Conservation (phyloP, 2,888 invertebrate species). For the Eupithecia exiguata region DNA sequence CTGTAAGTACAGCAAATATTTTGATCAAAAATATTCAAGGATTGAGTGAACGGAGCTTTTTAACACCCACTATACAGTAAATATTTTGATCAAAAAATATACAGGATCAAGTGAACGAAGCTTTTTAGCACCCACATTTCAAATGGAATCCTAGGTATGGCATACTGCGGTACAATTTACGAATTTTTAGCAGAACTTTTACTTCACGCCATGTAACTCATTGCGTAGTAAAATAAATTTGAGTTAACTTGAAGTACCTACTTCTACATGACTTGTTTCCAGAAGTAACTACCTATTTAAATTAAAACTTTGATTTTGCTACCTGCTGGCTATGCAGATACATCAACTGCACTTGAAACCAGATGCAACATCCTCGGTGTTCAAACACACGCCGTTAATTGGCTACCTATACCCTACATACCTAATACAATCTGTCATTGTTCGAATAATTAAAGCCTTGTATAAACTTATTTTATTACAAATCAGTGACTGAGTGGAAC, state of each 20-base stretch:
- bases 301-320: not conserved
- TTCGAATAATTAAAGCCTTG: not conserved
- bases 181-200: too few relatives aligned
- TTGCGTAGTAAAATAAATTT: too few relatives aligned
- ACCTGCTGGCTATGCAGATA: not conserved
- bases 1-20: not conserved
- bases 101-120: too few relatives aligned
- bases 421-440: not conserved
- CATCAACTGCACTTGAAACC: not conserved
- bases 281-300: not conserved
- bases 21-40: not conserved
- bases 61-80: too few relatives aligned
- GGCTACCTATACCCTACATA: too few relatives aligned
- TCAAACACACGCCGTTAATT: not conserved
- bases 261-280: not conserved
- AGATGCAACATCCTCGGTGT: not conserved
- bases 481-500: too few relatives aligned
- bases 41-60: too few relatives aligned
- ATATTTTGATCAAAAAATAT: not conserved
- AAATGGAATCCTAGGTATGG: too few relatives aligned
- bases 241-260: too few relatives aligned
- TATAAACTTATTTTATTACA: not conserved
- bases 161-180: too few relatives aligned
- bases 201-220: too few relatives aligned
- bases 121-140: too few relatives aligned